Base-by-base conservation (phyloP, 2,113 vertebrate genomes). In the Rhea americana region DNA sequence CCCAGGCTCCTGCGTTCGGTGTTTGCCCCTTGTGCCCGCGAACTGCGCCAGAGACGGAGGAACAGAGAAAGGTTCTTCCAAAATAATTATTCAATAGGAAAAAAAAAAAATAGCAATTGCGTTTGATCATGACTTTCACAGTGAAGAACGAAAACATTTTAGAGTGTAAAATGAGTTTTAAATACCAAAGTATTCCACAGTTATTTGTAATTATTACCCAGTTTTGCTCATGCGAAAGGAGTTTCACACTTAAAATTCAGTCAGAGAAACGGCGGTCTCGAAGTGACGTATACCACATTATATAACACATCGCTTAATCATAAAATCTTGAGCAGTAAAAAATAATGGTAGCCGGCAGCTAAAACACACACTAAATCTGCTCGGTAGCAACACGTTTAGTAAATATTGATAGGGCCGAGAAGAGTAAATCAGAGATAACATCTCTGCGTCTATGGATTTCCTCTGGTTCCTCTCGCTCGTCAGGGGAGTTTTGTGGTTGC, bases 71-170 rank as follows among this genome's bases (percentile, higher is more conserved):
- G 53, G 30, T 37, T 55, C 67, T 56, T 82, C 47, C 35, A 1
- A 62, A 88, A 51, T 22, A 48, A 81, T 83, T 90, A 88, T 68
- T 79, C 73, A 58, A 45, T 45, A 6, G 37, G 82, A 76, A 4
- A 6, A 89, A 4, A 6, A 89, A 93, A 63, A 88, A 71, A 13
- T 58, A 20, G 25, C 71, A 85, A 91, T 76, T 17, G 50, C 48
- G 53, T 65, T 94, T 85, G 93, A 82, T 90, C 83, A 55, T 5
- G 67, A 79, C 77, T 90, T 89, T 95, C 86, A 86, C 20, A 66
- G 77, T 58, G 81, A 93, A 88, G 87, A 91, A 89, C 39, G 62
- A 62, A 93, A 93, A 76, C 50, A 25, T 84, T 86, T 86, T 20
- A 30, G 20, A 70, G 32, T 76, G 77, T 24, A 90, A 55, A 93